Percentiles rank a stretch among this genome's conserved stretches.
These are phyloP conservation scores for Tadarida brasiliensis DNA, from an alignment of 2,797 vertebrate species.

Conservation along the genomic window DNA sequence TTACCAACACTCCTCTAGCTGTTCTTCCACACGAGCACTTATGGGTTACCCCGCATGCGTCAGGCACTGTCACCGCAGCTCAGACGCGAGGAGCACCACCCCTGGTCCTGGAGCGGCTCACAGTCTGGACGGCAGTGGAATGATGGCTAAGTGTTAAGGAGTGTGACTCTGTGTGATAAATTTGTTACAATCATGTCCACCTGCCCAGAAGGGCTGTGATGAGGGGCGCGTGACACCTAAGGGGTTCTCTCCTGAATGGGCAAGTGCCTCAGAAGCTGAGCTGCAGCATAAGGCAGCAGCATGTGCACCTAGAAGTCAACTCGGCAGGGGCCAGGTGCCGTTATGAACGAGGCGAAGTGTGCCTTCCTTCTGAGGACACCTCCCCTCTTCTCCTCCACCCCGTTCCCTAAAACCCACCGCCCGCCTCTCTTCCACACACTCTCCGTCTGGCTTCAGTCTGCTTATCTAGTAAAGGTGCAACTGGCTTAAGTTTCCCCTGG, in stretches of 20 bases:
- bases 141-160: background rate
- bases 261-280: background rate
- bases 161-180: background rate
- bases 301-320: background rate
- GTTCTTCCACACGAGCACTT: background rate
- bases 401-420: background rate
- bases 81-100: rapidly evolving
- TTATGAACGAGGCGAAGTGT: background rate
- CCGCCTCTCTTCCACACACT: background rate
- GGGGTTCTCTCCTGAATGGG: background rate
- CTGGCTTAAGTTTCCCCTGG: background rate
- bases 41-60: background rate
- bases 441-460: background rate
- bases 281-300: background rate
- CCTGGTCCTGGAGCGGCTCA: background rate
- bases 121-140: background rate
- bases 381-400: background rate
- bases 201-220: background rate
- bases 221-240: background rate
- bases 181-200: background rate
- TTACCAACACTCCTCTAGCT: background rate
- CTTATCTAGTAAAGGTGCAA: background rate
- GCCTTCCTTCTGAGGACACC: background rate
- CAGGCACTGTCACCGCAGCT: background rate
- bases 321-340: background rate